Evolutionary conservation across 2,797 vertebrate genomes (phyloP).

Genomic region (Trachops cirrhosus): DNA sequence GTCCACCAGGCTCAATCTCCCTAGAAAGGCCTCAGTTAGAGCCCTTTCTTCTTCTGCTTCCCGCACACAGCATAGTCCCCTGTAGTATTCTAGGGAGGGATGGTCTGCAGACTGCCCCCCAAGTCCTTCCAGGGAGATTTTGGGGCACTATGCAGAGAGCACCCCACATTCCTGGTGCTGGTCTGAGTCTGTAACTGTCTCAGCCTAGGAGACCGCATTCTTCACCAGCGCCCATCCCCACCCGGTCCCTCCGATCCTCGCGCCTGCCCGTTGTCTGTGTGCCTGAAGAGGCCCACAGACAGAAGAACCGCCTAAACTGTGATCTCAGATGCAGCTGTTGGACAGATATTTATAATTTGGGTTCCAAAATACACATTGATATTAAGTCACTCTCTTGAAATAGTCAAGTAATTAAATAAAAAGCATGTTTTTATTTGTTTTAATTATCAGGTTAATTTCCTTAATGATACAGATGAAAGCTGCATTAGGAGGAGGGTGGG

Average conservation of each 20-base stretch:
- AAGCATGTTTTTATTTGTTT: slow-evolving; percentile 33
- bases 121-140: not conserved
- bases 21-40: not conserved
- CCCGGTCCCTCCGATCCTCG: not conserved
- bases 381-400: slow-evolving; percentile 27
- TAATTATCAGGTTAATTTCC: slow-evolving; percentile 23
- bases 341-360: not conserved
- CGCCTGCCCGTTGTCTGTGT: slow-evolving; percentile 49
- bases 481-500: not conserved
- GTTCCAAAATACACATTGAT: not conserved
- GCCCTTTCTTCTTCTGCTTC: not conserved
- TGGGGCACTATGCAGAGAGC: not conserved
- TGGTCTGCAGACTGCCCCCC: not conserved
- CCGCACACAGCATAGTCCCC: not conserved
- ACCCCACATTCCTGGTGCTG: not conserved
- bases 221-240: not conserved
- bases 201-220: not conserved
- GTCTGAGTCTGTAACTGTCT: not conserved
- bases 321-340: not conserved
- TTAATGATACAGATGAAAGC: slow-evolving; percentile 27
- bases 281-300: not conserved
- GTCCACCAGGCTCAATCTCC: not conserved
- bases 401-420: slow-evolving; percentile 45
- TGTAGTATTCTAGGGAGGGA: not conserved
- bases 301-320: not conserved